These are phyloP conservation scores for Choloepus didactylus DNA, from an alignment of 2,797 vertebrate genomes.

Conservation along the genomic window DNA sequence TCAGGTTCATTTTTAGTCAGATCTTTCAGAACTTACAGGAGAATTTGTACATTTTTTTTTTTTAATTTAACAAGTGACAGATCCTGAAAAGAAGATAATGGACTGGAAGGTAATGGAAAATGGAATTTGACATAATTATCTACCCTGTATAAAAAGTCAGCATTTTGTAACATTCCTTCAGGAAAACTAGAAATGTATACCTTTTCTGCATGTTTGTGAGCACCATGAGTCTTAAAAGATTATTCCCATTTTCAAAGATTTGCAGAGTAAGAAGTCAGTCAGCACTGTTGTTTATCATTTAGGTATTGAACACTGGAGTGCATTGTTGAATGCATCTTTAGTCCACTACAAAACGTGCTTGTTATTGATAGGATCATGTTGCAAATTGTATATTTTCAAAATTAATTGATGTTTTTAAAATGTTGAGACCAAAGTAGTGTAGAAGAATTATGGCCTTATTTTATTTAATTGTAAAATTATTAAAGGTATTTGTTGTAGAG, in stretches of 20 bases:
- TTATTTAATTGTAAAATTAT: slow-evolving; percentile 89
- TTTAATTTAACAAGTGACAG: slow-evolving; percentile 65
- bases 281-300: slow-evolving; percentile 86
- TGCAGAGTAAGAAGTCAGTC: slow-evolving; percentile 79
- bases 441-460: slow-evolving; percentile 85
- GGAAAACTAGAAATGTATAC: slow-evolving; percentile 74
- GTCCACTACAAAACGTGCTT: slow-evolving; percentile 77
- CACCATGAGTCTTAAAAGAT: slow-evolving; percentile 82
- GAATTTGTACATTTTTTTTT: slow-evolving; percentile 7
- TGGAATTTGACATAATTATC: slow-evolving; percentile 71
- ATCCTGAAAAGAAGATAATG: slow-evolving; percentile 59
- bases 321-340: slow-evolving; percentile 83
- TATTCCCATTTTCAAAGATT: slow-evolving; percentile 76
- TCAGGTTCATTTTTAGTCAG: slow-evolving; percentile 57
- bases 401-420: slow-evolving; percentile 85
- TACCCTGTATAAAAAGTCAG: slow-evolving; percentile 63
- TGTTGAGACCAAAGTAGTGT: slow-evolving; percentile 88
- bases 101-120: slow-evolving; percentile 44
- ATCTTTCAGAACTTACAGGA: slow-evolving; percentile 56
- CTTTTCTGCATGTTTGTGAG: slow-evolving; percentile 86
- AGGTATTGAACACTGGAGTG: slow-evolving; percentile 88
- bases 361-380: slow-evolving; percentile 80
- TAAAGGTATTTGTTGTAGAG: slow-evolving; percentile 87
- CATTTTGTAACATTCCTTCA: slow-evolving; percentile 75
- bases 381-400: slow-evolving; percentile 87